Base-by-base conservation (phyloP, 2,113 vertebrate species). In the Bufo bufo region DNA sequence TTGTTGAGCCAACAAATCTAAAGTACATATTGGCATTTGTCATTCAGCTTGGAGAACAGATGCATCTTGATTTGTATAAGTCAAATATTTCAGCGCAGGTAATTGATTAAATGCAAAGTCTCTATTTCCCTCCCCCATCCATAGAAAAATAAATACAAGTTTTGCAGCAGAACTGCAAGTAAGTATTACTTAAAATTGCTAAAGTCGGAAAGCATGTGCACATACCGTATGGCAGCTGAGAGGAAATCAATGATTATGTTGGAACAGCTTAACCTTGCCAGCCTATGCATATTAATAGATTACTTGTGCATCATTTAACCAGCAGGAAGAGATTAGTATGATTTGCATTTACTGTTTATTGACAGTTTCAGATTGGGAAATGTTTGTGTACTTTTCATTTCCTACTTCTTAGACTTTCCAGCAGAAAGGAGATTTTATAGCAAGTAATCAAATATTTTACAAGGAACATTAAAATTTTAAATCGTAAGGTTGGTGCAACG, bases 21-120 rank as follows among this genome's bases (percentile, higher is more conserved):
- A 91, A 95, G 94, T 93, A 93, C 91, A 93, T 98, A 98, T 98
- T 97, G 97, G 95, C 97, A 96, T 97, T 98, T 98, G 96, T 96
- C 97, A 96, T 94, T 97, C 96, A 97, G 93, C 90, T 87, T 91
- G 89, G 90, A 93, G 89, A 92, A 93, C 92, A 91, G 84, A 90
- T 93, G 95, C 93, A 92, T 94, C 85, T 71, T 94, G 94, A 92
- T 96, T 95, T 95, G 96, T 96, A 97, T 97, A 96, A 98, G 95
- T 95, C 95, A 96, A 97, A 98, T 95, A 95, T 89, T 92, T 92
- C 91, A 92, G 91, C 92, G 94, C 88, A 84, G 90, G 94, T 94
- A 97, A 97, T 97, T 96, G 96, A 95, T 95, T 93, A 96, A 95
- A 94, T 94, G 91, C 89, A 93, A 84, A 94, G 90, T 90, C 92